Evolutionary conservation across 2,797 vertebrate genomes (phyloP), one percentile per base, ranked within the genome.

Genomic region (Fistularia commersonii): DNA sequence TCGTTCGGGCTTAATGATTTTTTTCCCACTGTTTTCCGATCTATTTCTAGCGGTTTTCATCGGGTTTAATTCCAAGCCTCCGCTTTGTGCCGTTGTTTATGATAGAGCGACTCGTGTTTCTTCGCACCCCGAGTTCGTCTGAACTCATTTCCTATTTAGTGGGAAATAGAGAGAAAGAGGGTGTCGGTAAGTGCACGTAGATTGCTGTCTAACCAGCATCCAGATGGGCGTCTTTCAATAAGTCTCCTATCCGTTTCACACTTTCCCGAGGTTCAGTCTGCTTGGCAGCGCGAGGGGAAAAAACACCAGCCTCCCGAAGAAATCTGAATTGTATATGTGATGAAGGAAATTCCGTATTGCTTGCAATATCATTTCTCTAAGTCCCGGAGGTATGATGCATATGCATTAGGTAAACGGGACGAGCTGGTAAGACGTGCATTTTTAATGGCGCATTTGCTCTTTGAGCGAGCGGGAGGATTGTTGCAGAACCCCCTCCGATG

Each of bases 361-460:
- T 84, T 79, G 83, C 69, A 59, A 78, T 86, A 88, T 86, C 80
- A 67, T 77, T 83, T 76, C 74, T 72, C 75, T 51, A 63, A 64
- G 77, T 89, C 89, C 85, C 76, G 71, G 67, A 87, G 85, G 87
- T 87, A 74, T 83, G 73, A 87, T 91, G 82, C 87, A 89, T 89
- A 90, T 90, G 89, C 87, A 90, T 88, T 76, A 89, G 82, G 74
- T 85, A 87, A 86, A 84, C 48, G 63, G 73, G 79, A 86, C 77
- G 82, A 88, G 80, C 80, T 74, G 76, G 75, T 83, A 80, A 83
- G 81, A 79, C 81, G 72, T 88, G 87, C 84, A 88, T 90, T 86
- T 89, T 90, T 90, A 86, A 91, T 90, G 78, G 77, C 1, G 66
- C 83, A 83, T 90, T 91, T 88, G 87, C 86, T 89, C 73, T 82